A percentile compares a stretch with the other conserved stretches of the same genome.
Conservation (phyloP, 2,113 vertebrate genomes). For the Embiotoca jacksoni region DNA sequence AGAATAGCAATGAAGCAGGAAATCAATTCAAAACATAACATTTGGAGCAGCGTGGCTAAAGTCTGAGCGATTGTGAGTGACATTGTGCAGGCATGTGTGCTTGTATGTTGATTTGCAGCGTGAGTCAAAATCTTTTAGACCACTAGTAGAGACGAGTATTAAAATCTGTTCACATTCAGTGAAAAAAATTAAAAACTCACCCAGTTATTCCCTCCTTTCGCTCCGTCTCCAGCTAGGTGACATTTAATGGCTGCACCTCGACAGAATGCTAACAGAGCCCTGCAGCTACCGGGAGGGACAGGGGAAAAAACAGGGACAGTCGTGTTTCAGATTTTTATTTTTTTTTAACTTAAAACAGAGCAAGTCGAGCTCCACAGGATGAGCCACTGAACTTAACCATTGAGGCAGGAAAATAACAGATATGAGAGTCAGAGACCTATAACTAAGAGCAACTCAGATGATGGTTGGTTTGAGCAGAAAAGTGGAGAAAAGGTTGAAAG, state of each 20-base stretch:
- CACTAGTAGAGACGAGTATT: background rate
- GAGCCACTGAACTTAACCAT: constrained; percentile 50
- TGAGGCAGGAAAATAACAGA: constrained; percentile 27
- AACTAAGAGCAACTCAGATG: background rate
- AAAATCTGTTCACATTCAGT: background rate
- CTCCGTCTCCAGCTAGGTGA: constrained; percentile 66
- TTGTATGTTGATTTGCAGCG: constrained; percentile 9
- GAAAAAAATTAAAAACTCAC: constrained; percentile 3
- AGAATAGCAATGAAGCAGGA: constrained; percentile 35
- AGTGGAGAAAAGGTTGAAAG: background rate
- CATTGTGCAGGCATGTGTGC: background rate
- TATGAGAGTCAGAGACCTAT: constrained; percentile 19
- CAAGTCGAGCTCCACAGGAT: background rate
- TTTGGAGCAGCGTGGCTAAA: background rate
- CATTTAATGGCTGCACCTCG: constrained; percentile 74
- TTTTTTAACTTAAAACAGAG: constrained; percentile 28
- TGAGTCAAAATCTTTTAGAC: background rate
- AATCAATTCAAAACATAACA: constrained; percentile 38
- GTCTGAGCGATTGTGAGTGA: background rate
- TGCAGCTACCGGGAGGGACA: constrained; percentile 30
- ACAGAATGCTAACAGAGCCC: constrained; percentile 78
- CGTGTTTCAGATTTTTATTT: background rate
- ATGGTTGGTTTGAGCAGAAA: constrained; percentile 13
- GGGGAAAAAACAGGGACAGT: constrained; percentile 6
- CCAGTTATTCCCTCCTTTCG: constrained; percentile 20